Evolutionary conservation across 1,140 invertebrate species (phyloP), one percentile per base, ranked within the genome.

Genomic region (Macrocentrus cingulum): DNA sequence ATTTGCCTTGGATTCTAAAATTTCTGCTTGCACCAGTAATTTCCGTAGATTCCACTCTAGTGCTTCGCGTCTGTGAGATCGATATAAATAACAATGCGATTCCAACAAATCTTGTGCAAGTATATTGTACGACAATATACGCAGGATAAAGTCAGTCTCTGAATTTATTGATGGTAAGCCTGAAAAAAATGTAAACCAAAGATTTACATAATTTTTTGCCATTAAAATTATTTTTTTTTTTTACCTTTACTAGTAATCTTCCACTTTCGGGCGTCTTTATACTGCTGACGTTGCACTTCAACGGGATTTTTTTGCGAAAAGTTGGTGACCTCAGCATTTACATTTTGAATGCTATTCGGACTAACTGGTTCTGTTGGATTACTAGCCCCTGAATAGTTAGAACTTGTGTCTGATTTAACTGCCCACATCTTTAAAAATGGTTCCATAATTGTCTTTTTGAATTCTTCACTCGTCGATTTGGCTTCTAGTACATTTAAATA

Each of bases 101-200:
- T 90, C 84, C 34, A 97, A 61, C 22, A 96, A 79, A 61, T 87
- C 82, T 77, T 96, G 94, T 0, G 94, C 88, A 25, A 97, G 75
- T 29, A 97, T 87, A 79, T 98, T 97, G 71, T 95, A 97, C 0
- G 87, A 91, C 63, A 94, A 69, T 8, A 86, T 19, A 56, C 60
- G 70, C 7, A 68, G 61, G 61, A 66, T 81, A 76, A 71, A 80
- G 58, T 62, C 18, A 62, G 29, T 74, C 63, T 37, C 66, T 5
- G 50, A 13, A 63, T 65, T 69, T 9, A 56, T 50, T 6, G 13
- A 42, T n/a, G 45, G 16, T 48, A 61, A 69, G 16, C 63, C 75
- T 76, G 39, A 6, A 45, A 59, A 3, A 62, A 55, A 62, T 57
- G 60, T 34, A 39, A 25, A 59, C 9, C 25, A 51, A 42, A 20